Percentiles rank a stretch among this genome's conserved stretches.
These are phyloP conservation scores for Octodon degus DNA, from an alignment of 2,113 vertebrate genomes.

Conservation along the genomic window DNA sequence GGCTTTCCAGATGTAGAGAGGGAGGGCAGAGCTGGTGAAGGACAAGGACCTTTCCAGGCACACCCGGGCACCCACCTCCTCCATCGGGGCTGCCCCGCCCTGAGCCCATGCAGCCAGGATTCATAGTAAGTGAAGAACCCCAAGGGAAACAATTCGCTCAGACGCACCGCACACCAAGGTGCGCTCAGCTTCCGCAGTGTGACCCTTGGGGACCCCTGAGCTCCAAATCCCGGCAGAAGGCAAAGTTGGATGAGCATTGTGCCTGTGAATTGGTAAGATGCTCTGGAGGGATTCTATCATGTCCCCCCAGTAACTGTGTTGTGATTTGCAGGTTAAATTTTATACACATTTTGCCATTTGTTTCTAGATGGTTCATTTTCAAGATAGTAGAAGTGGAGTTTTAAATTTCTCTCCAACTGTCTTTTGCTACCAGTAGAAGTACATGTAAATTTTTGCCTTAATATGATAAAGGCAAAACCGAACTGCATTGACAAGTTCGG, in stretches of 20 bases:
- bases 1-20: neutral
- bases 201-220: neutral
- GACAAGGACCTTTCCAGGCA: neutral
- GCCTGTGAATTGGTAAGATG: neutral
- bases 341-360: neutral
- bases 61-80: neutral
- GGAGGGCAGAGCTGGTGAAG: neutral
- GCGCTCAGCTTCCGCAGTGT: neutral
- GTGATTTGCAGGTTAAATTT: neutral
- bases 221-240: neutral
- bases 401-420: neutral
- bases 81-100: neutral
- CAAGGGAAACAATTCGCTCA: neutral
- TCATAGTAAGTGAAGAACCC: neutral
- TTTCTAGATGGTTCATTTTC: neutral
- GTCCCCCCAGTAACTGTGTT: neutral
- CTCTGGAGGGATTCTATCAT: too few species aligned
- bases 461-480: too few species aligned
- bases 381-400: neutral
- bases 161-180: neutral
- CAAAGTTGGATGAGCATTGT: neutral
- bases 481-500: neutral
- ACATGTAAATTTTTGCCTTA: neutral
- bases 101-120: neutral
- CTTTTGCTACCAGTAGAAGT: neutral